Evolutionary conservation across 2,113 vertebrate species (phyloP), one percentile per base, ranked within the genome.

Genomic region (Salvelinus namaycush): DNA sequence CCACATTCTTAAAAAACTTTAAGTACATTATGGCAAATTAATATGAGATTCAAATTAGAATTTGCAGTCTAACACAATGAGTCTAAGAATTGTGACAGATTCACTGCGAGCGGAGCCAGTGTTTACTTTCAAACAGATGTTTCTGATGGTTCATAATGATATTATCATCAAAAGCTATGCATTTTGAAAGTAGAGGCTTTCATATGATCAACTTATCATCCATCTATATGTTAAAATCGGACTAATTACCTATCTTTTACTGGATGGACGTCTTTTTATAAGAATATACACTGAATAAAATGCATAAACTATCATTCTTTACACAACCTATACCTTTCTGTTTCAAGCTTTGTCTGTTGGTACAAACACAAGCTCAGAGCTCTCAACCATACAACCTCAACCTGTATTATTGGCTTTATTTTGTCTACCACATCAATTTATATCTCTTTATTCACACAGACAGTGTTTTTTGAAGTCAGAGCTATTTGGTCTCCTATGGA

Each of bases 391-490:
- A 34, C 24, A 44, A 44, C 39, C 39, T 44, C 39, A 11, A 44
- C 39, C 14, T 68, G 66, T 20, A 68, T 13, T 11, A 69, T 14
- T 20, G 34, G 20, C 18, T 13, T 34, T 79, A 86, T 85, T 90
- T 91, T 84, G 87, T 88, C 84, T 89, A 88, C 70, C 86, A 90
- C 83, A 83, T 88, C 86, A 88, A 89, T 87, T 90, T 79, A 80
- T 77, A 84, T 86, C 85, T 83, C 72, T 78, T 87, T 77, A 89
- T 89, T 89, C 90, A 88, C 87, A 88, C 85, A 85, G 89, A 85
- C 85, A 88, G 81, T 77, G 82, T 83, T 87, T 86, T 92, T 90
- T 89, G 87, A 92, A 89, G 86, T 90, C 81, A 70, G 62, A 62
- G 66, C 75, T 83, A 78, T 75, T 80, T 75, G 86, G 81, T 88